These are phyloP conservation scores for Hermetia illucens DNA, from an alignment of 1,140 invertebrate genomes.

Conservation along the genomic window DNA sequence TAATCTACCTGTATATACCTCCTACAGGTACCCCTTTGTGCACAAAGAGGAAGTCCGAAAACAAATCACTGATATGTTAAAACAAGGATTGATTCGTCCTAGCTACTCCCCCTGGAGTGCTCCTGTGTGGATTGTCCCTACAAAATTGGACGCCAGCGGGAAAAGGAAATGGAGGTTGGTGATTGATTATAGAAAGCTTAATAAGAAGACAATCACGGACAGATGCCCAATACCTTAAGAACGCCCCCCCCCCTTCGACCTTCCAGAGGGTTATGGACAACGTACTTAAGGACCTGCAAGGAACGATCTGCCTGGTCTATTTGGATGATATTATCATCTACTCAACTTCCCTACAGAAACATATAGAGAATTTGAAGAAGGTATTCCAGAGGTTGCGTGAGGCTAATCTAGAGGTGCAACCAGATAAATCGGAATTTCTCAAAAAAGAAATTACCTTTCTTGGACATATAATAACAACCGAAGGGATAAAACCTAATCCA, in stretches of 20 bases:
- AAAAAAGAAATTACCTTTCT: constrained; percentile 17
- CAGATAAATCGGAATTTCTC: constrained; percentile 16
- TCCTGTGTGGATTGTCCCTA: too few relatives aligned
- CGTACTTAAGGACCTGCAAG: neutral
- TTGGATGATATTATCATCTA: constrained; percentile 12
- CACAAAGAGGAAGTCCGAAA: too few relatives aligned
- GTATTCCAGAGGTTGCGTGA: constrained; percentile 12
- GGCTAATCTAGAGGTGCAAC: constrained; percentile 17
- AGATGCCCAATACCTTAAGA: too few relatives aligned
- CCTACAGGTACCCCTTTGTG: too few relatives aligned
- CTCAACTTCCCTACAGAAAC: constrained; percentile 7
- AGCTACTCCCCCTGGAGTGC: too few relatives aligned
- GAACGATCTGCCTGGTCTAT: constrained; percentile 11
- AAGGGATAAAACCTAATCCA: constrained; percentile 15
- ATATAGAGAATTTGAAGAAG: constrained; percentile 12
- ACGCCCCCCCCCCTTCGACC: constrained; percentile 20
- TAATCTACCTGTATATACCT: too few relatives aligned
- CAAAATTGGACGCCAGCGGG: too few relatives aligned
- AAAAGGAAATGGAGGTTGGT: too few relatives aligned
- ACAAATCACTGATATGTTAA: too few relatives aligned
- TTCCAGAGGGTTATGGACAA: constrained; percentile 9
- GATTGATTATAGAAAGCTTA: too few relatives aligned
- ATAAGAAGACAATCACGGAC: too few relatives aligned
- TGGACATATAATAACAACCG: constrained; percentile 12
- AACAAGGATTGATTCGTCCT: too few relatives aligned